Evolutionary conservation across 2,888 invertebrate genomes (phyloP).

Genomic region (Antitype chi): DNA sequence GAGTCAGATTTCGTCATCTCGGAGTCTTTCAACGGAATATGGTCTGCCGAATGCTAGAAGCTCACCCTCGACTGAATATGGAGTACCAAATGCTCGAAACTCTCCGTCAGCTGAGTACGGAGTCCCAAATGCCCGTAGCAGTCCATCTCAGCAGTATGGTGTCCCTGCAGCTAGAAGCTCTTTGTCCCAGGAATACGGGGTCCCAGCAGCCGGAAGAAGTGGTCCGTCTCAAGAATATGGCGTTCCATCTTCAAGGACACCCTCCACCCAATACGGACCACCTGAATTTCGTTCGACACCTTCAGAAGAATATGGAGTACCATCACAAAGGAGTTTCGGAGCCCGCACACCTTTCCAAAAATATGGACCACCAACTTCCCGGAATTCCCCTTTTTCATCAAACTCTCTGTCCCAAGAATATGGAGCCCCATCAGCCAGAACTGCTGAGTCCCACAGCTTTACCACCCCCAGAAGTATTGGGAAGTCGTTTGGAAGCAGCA

Average conservation of each 20-base stretch:
- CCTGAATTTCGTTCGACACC: conserved; percentile 74
- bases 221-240: conserved; percentile 53
- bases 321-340: conserved; percentile 71
- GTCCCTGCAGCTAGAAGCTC: conserved; percentile 39
- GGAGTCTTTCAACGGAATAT: conserved; percentile 69
- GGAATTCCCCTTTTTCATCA: conserved; percentile 62
- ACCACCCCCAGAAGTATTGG: conserved; percentile 73
- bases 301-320: conserved; percentile 76
- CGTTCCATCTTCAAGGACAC: conserved; percentile 63
- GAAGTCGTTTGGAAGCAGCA: conserved; percentile 69
- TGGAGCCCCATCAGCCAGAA: conserved; percentile 72
- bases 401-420: conserved; percentile 74
- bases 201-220: conserved; percentile 40
- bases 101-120: conserved; percentile 57
- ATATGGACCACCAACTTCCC: conserved; percentile 72
- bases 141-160: conserved; percentile 54
- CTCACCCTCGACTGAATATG: conserved; percentile 64
- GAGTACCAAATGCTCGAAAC: conserved; percentile 38
- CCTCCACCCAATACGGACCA: conserved; percentile 70
- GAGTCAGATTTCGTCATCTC: conserved; percentile 45
- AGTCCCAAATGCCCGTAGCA: conserved; percentile 35
- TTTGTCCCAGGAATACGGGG: conserved; percentile 60
- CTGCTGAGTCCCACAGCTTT: conserved; percentile 72
- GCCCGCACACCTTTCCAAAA: conserved; percentile 68
- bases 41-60: conserved; percentile 70